Evolutionary conservation across 2,888 invertebrate species (phyloP).

Genomic region (Oscheius sp.): DNA sequence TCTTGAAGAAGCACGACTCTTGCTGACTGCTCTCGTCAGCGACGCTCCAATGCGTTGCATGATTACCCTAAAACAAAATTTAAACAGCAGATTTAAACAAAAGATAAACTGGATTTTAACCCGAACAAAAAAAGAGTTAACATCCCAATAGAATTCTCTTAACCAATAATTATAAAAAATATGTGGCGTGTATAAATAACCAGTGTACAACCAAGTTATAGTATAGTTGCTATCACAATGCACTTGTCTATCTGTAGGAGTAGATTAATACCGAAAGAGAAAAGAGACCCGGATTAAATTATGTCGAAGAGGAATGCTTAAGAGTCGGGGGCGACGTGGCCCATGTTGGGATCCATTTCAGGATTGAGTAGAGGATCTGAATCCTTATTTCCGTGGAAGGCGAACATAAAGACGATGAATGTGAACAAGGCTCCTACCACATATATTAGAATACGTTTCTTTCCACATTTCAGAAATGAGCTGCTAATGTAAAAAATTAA

Average conservation of each 20-base stretch:
- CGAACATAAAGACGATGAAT: not conserved
- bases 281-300: conserved; percentile 8
- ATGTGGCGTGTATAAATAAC: not conserved
- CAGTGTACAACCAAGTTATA: conserved; percentile 11
- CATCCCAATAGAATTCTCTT: conserved; percentile 20
- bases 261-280: conserved; percentile 8
- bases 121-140: not conserved
- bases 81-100: not conserved
- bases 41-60: conserved; percentile 52
- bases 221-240: conserved; percentile 6
- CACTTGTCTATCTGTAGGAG: not conserved
- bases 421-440: not conserved
- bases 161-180: not conserved
- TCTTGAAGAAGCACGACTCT: conserved; percentile 23
- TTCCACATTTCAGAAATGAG: not conserved
- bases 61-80: not conserved
- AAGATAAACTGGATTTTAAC: not conserved
- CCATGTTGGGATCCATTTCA: conserved; percentile 22
- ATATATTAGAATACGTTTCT: conserved; percentile 1
- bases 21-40: conserved; percentile 31
- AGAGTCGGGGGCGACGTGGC: conserved; percentile 7
- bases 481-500: not conserved
- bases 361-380: conserved; percentile 12
- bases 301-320: conserved; percentile 1
- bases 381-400: not conserved